Conservation (phyloP, 2,888 invertebrate genomes). For the Eupithecia abbreviata region DNA sequence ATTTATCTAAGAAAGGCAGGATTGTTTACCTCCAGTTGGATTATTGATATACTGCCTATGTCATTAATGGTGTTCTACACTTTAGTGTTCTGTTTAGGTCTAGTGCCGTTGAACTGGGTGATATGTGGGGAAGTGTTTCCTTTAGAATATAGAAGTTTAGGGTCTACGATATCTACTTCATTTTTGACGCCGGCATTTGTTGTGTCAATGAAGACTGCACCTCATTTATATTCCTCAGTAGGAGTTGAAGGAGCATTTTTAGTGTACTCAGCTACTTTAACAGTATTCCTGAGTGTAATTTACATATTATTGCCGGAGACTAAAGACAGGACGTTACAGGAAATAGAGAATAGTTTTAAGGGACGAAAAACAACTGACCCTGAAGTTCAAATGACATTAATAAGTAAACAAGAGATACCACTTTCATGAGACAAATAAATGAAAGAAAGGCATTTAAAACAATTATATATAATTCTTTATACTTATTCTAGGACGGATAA, state of each 20-base stretch:
- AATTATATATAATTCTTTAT: background rate
- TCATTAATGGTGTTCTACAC: slow-evolving; percentile 72
- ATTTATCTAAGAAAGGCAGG: slow-evolving; percentile 70
- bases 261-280: slow-evolving; percentile 71
- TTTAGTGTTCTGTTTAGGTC: slow-evolving; percentile 74
- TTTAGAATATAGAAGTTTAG: slow-evolving; percentile 75
- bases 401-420: slow-evolving; percentile 52
- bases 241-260: slow-evolving; percentile 77
- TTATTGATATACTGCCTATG: slow-evolving; percentile 70
- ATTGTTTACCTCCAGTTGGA: slow-evolving; percentile 61
- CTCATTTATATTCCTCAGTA: slow-evolving; percentile 73
- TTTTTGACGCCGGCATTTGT: slow-evolving; percentile 76
- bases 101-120: slow-evolving; percentile 78
- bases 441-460: background rate
- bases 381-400: slow-evolving; percentile 72
- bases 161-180: slow-evolving; percentile 75
- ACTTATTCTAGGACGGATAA: slow-evolving; percentile 8
- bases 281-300: slow-evolving; percentile 67
- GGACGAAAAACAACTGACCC: slow-evolving; percentile 62
- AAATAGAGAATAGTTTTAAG: slow-evolving; percentile 78
- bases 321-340: slow-evolving; percentile 76
- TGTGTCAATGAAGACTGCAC: slow-evolving; percentile 80
- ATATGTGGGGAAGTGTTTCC: slow-evolving; percentile 80
- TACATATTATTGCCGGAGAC: slow-evolving; percentile 74
- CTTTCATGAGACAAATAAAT: background rate